phyloP scores from a whole-genome alignment of 2,797 vertebrate species.

The Huso huso region DNA sequence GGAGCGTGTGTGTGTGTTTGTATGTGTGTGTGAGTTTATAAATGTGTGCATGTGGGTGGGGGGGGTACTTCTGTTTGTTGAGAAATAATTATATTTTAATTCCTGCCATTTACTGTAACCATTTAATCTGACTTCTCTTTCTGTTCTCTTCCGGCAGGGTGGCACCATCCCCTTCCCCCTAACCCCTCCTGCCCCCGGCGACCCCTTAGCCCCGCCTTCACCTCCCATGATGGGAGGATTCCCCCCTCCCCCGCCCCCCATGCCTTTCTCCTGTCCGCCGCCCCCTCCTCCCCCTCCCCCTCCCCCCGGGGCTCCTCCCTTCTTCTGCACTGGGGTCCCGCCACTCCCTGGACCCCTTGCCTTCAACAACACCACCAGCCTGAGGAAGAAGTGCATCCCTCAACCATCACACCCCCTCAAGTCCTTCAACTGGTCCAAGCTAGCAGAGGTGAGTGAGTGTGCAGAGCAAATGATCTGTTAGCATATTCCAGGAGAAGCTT shows the following conservation, averaged over 20 bases:
- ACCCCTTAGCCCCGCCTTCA: conserved; percentile 49
- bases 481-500: no score
- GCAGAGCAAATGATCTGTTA: no score
- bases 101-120: no score
- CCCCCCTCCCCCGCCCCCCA: conserved; percentile 67
- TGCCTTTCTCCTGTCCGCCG: conserved; percentile 31
- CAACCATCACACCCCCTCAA: conserved; percentile 94
- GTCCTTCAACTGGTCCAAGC: conserved; percentile 96
- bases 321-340: conserved; percentile 32
- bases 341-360: conserved; percentile 43
- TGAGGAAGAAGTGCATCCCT: conserved; percentile 79
- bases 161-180: conserved; percentile 53
- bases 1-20: neutral
- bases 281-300: conserved; percentile 48
- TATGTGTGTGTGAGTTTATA: neutral
- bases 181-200: conserved; percentile 72
- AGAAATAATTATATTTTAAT: no score
- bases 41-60: no score
- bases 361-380: conserved; percentile 45
- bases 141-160: conserved; percentile 46
- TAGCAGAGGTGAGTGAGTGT: conserved; percentile 75
- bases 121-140: neutral
- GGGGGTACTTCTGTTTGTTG: no score
- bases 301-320: conserved; percentile 50
- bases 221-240: conserved; percentile 59